Conservation (phyloP, 2,113 vertebrate species). For the Pitta sordida region DNA sequence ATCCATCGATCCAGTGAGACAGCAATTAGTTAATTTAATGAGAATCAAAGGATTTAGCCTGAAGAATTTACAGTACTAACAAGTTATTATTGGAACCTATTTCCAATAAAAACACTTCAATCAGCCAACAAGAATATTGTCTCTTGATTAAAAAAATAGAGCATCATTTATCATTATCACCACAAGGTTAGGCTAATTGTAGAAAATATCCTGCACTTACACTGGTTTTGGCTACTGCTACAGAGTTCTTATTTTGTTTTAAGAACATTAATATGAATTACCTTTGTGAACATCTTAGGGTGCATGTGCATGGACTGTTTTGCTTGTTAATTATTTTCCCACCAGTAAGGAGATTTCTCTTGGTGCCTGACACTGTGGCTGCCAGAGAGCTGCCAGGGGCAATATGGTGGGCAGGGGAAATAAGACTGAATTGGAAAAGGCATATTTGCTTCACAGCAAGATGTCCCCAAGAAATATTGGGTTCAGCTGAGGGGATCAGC, state of each 20-base stretch:
- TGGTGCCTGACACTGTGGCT: background rate
- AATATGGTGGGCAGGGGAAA: background rate
- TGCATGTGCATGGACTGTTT: background rate
- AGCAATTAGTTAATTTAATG: conserved; percentile 54
- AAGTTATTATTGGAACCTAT: conserved; percentile 12
- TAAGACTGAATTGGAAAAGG: background rate
- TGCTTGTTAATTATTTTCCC: background rate
- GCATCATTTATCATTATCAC: fast-evolving
- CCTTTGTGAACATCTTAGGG: background rate
- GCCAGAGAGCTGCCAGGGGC: background rate
- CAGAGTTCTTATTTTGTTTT: background rate
- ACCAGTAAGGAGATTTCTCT: background rate
- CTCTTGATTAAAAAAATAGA: background rate
- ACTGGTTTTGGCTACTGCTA: background rate
- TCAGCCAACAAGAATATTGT: background rate
- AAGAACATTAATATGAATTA: background rate
- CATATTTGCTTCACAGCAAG: background rate
- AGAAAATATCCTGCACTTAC: background rate
- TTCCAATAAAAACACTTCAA: conserved; percentile 39
- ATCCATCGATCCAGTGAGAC: conserved; percentile 19
- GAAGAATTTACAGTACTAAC: conserved; percentile 30
- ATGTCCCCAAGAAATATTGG: background rate
- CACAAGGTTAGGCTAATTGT: background rate
- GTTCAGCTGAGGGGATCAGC: background rate
- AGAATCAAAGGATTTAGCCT: conserved; percentile 40